These are phyloP conservation scores for Tauraco hartlaubi DNA, from an alignment of 2,797 vertebrate genomes.

Conservation along the genomic window DNA sequence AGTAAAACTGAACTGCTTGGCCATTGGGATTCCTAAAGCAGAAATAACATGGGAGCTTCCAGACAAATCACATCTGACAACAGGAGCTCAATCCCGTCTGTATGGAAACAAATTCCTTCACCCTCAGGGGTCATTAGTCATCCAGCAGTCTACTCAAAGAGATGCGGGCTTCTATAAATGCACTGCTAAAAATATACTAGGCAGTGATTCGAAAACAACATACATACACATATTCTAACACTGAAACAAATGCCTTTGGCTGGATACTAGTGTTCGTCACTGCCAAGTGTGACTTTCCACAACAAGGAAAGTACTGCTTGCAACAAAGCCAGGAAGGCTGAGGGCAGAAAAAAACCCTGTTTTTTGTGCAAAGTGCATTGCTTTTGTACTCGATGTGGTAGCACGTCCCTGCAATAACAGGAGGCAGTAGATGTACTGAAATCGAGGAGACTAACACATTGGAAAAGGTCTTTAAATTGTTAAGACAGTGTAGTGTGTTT, in stretches of 20 bases:
- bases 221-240: constrained; percentile 90
- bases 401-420: not conserved
- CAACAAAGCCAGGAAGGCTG: not conserved
- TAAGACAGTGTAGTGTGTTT: not conserved
- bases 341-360: not conserved
- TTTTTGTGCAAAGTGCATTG: not conserved
- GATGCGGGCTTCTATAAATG: constrained; percentile 92
- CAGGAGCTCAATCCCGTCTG: constrained; percentile 84
- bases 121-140: constrained; percentile 89
- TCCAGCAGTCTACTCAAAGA: constrained; percentile 86
- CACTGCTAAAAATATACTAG: constrained; percentile 90
- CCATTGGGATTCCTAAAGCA: constrained; percentile 86
- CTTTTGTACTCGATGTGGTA: not conserved
- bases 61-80: constrained; percentile 83
- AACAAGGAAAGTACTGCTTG: constrained; percentile 60
- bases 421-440: not conserved
- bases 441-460: not conserved
- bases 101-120: constrained; percentile 92
- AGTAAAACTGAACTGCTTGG: constrained; percentile 88
- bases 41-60: constrained; percentile 93
- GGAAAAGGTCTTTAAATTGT: not conserved
- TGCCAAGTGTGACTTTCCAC: constrained; percentile 60
- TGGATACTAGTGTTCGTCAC: constrained; percentile 64
- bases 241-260: not conserved
- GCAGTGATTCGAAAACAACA: constrained; percentile 88